These are phyloP conservation scores for Triplophysa siluroides DNA, from an alignment of 2,113 vertebrate species.

Conservation along the genomic window DNA sequence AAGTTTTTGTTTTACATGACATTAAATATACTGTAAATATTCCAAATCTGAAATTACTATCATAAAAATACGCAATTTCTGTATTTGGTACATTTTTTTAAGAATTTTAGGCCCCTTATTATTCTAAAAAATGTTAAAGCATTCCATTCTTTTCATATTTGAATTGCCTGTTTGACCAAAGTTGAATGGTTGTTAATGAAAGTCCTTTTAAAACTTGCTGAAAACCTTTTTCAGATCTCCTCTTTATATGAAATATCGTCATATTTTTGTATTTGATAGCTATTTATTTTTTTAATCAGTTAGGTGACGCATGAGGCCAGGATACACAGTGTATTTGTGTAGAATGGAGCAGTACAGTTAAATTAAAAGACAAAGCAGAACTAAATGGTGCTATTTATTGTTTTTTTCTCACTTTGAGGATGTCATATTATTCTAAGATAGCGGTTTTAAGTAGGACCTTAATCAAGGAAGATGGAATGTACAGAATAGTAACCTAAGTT, in stretches of 20 bases:
- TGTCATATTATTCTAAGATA: background rate
- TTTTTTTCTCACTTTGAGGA: constrained; percentile 29
- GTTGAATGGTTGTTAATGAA: constrained; percentile 43
- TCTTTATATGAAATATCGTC: constrained; percentile 73
- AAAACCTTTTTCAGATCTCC: constrained; percentile 56
- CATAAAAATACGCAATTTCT: background rate
- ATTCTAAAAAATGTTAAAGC: constrained; percentile 7
- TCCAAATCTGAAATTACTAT: background rate
- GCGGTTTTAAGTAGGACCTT: background rate
- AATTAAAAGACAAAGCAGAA: background rate
- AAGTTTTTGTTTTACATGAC: background rate
- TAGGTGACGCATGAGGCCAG: constrained; percentile 24
- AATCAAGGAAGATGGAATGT: background rate
- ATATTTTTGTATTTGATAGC: constrained; percentile 81
- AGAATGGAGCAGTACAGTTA: background rate
- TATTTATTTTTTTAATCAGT: constrained; percentile 80
- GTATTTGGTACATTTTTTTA: constrained; percentile 15
- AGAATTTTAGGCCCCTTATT: background rate
- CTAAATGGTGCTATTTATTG: constrained; percentile 47
- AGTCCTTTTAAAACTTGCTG: constrained; percentile 58
- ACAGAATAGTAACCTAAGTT: background rate
- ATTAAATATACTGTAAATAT: constrained; percentile 17
- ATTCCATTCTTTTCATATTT: constrained; percentile 28
- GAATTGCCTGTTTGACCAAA: constrained; percentile 45
- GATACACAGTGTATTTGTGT: constrained; percentile 29